These are phyloP conservation scores for Dorcus parallelipipedus DNA, from an alignment of 2,888 invertebrate genomes.

Conservation along the genomic window DNA sequence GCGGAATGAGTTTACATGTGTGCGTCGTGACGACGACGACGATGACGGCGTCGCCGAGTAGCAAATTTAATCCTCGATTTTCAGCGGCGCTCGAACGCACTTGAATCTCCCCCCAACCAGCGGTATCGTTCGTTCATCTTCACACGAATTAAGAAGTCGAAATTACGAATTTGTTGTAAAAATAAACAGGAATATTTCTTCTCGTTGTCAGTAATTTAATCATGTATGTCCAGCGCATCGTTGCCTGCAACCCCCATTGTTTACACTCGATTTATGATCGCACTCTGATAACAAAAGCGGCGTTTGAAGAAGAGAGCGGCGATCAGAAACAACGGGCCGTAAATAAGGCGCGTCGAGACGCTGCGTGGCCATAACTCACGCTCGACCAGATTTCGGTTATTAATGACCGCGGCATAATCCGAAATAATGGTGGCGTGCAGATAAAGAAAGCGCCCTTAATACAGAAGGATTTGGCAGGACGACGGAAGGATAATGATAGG, in stretches of 20 bases:
- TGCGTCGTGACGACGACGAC: constrained; percentile 10
- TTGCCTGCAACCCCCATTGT: neutral
- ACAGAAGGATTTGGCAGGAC: constrained; percentile 23
- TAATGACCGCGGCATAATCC: constrained; percentile 30
- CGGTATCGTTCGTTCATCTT: too few species aligned
- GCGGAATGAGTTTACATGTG: constrained; percentile 36
- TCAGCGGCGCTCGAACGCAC: too few species aligned
- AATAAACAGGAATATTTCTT: too few species aligned
- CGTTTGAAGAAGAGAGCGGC: constrained; percentile 11
- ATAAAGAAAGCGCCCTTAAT: constrained; percentile 30
- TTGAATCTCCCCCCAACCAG: too few species aligned
- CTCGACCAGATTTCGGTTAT: constrained; percentile 21
- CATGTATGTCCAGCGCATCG: too few species aligned
- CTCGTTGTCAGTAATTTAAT: too few species aligned
- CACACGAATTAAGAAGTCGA: too few species aligned
- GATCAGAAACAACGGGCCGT: constrained; percentile 19
- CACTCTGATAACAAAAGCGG: neutral
- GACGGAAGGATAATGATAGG: constrained; percentile 23
- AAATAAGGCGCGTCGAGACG: constrained; percentile 25
- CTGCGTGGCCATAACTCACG: constrained; percentile 28
- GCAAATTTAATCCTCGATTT: neutral
- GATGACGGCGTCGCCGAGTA: neutral
- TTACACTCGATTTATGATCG: constrained; percentile 16
- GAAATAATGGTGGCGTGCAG: constrained; percentile 30
- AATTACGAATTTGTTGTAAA: too few species aligned